A percentile compares a stretch with the other conserved stretches of the same genome.
Evolutionary conservation across 2,797 vertebrate genomes (phyloP).

Genomic region (Chrysocyon brachyurus): DNA sequence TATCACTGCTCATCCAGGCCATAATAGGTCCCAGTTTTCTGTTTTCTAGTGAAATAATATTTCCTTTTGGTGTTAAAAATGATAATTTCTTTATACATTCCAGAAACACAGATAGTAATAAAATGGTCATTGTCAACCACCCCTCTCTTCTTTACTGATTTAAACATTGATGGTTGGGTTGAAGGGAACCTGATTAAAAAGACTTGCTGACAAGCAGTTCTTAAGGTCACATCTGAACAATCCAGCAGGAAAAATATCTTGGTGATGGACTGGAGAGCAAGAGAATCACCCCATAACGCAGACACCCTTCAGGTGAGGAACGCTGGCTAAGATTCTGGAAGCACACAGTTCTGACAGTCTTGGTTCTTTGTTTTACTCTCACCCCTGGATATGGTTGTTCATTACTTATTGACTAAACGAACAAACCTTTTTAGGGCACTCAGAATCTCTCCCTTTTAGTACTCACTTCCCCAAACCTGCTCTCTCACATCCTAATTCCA

Average conservation of each 20-base stretch:
- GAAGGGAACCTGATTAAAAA: background rate
- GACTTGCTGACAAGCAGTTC: background rate
- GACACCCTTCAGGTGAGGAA: background rate
- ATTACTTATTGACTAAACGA: background rate
- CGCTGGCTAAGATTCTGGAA: background rate
- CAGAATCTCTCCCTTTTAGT: background rate
- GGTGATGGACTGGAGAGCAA: background rate
- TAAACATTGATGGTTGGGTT: background rate
- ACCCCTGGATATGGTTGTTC: background rate
- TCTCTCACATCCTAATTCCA: background rate
- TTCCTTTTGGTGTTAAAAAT: background rate
- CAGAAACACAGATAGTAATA: background rate
- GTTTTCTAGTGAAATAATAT: background rate
- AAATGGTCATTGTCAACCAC: background rate
- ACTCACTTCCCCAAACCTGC: background rate
- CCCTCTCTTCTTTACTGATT: background rate
- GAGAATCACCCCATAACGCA: background rate
- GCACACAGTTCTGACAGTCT: background rate
- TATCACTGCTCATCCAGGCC: background rate
- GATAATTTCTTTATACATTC: background rate
- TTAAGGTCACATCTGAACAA: background rate
- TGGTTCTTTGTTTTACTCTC: slow-evolving; percentile 5
- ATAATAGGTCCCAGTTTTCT: background rate
- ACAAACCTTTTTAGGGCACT: background rate
- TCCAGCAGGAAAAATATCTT: background rate